Percentiles rank a stretch among this genome's conserved stretches.
Conservation (phyloP, 2,888 invertebrate genomes). For the Drosophila paracracens region DNA sequence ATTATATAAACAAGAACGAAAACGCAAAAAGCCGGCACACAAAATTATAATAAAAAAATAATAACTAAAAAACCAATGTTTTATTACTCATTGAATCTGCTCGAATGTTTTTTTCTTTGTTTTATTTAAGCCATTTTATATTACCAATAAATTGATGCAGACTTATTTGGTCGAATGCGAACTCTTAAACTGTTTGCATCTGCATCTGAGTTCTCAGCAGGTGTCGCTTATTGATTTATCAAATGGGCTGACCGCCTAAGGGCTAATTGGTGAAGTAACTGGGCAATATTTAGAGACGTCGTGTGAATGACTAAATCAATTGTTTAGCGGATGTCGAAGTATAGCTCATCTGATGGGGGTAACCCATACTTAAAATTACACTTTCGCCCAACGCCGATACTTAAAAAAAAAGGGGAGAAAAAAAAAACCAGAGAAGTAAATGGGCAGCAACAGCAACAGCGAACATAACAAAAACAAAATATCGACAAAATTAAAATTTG, state of each 20-base stretch:
- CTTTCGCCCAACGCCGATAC: slow-evolving; percentile 9
- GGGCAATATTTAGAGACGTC: slow-evolving; percentile 20
- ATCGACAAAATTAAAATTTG: slow-evolving; percentile 36
- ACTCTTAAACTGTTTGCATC: not conserved
- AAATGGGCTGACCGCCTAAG: slow-evolving; percentile 1
- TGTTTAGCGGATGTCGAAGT: slow-evolving; percentile 14
- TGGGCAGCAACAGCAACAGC: slow-evolving; percentile 8
- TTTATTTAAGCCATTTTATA: not conserved
- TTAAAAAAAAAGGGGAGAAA: not conserved
- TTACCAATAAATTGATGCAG: not conserved
- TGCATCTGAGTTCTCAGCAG: not conserved
- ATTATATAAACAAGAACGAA: slow-evolving; percentile 52
- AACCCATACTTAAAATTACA: slow-evolving; percentile 27
- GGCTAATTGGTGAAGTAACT: slow-evolving; percentile 11
- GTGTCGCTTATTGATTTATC: slow-evolving; percentile 3
- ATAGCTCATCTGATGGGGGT: slow-evolving; percentile 11
- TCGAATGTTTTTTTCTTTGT: not conserved
- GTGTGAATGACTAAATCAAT: slow-evolving; percentile 38
- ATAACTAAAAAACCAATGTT: not conserved
- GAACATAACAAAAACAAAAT: slow-evolving; percentile 7
- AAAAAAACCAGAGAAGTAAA: not conserved
- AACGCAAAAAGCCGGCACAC: slow-evolving; percentile 17
- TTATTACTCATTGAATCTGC: slow-evolving; percentile 7
- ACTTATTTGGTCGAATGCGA: not conserved
- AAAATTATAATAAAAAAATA: slow-evolving; percentile 38